Conservation (phyloP, 2,797 vertebrate species). For the Coendou prehensilis region DNA sequence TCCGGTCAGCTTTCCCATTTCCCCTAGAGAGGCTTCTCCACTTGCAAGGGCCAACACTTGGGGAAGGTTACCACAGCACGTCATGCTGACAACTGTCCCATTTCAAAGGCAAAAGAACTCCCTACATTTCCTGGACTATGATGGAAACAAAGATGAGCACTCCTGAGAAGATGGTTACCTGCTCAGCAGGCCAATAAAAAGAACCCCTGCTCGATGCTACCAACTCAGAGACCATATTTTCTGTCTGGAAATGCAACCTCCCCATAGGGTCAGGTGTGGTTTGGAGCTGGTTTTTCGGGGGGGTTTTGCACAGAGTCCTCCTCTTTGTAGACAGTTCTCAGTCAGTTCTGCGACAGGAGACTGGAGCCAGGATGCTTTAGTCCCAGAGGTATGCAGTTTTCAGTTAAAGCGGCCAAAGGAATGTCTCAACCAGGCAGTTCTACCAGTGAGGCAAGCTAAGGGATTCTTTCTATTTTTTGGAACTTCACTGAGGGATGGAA, state of each 20-base stretch:
- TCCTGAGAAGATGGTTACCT: background rate
- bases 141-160: background rate
- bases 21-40: background rate
- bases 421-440: constrained; percentile 77
- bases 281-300: constrained; percentile 54
- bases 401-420: constrained; percentile 77
- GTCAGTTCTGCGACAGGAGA: constrained; percentile 56
- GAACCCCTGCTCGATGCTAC: background rate
- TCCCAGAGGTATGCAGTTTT: constrained; percentile 76
- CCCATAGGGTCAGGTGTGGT: constrained; percentile 29
- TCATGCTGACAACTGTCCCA: background rate
- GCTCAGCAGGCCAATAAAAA: background rate
- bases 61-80: background rate
- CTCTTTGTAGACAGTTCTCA: constrained; percentile 46
- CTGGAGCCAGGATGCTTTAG: constrained; percentile 43
- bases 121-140: background rate
- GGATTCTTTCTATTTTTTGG: constrained; percentile 71
- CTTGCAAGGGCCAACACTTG: background rate
- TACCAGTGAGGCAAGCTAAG: constrained; percentile 73
- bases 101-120: background rate
- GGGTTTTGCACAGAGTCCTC: constrained; percentile 2
- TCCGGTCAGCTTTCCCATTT: constrained; percentile 60
- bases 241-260: background rate
- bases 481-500: constrained; percentile 77
- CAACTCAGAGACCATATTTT: background rate